Evolutionary conservation across 2,888 invertebrate species (phyloP), one percentile per base, ranked within the genome.

Genomic region (Papilio protenor): DNA sequence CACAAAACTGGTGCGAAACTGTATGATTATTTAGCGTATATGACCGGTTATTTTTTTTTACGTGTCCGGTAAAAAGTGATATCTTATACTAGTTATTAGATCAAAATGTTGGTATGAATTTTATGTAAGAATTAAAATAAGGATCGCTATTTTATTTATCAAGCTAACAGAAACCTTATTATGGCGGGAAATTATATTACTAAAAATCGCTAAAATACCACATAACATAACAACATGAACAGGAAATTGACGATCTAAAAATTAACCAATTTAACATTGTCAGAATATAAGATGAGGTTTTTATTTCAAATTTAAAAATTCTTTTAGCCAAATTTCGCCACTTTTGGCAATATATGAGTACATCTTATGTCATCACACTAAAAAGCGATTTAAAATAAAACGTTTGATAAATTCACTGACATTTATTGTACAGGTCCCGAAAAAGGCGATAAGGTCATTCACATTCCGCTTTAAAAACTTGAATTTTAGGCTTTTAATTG

Each of bases 401-500:
- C 4, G 33, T 33, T 66, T 66, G 16, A 21, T 18, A n/a, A 33
- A 64, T 64, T 40, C 18, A 40, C 16, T 18, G 10, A 33, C 18
- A 45, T 45, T n/a, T 33, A 33, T 33, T 16, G 64, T 64, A 64
- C 64, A 64, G 27, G 27, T 8, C 18, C 33, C 64, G 27, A 64
- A 64, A 33, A 61, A 23, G 59, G 59, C 10, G 23, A 6, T 27
- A 61, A 33, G 64, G 64, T 33, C n/a, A 8, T 16, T 40, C 10
- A 45, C 40, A 45, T 45, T 66, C 66, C 45, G 4, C 12, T 66
- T 66, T n/a, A 40, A 8, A 40, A 66, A 66, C 64, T 40, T 40
- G 64, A 45, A 66, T 66, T 66, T 66, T 66, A 45, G 45, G 45
- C 2, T 66, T 66, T 66, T 66, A 45, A 40, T 33, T 45, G 45